Evolutionary conservation across 2,113 vertebrate species (phyloP), one percentile per base, ranked within the genome.

Genomic region (Peromyscus leucopus): DNA sequence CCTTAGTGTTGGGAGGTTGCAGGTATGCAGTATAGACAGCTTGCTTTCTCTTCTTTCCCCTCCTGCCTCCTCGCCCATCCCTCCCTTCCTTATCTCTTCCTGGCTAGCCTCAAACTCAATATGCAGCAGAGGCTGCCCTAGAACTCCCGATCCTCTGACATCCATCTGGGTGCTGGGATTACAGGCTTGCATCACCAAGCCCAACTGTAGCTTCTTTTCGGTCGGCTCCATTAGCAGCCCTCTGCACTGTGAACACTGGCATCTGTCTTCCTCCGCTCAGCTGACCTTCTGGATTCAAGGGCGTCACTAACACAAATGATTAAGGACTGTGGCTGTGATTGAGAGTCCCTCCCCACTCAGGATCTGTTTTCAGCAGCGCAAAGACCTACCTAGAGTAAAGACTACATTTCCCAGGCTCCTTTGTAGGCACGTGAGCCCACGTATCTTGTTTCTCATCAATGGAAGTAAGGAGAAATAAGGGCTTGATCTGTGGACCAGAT

Each of bases 361-460:
- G 51, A 83, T 83, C 26, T 22, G 19, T 72, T 89, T 91, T 87
- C 39, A 63, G 78, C 67, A 42, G 55, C 76, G 36, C 42, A 83
- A 90, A 72, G 16, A 48, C 26, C 9, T 67, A 67, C 17, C 24
- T 26, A 65, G 59, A 65, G 61, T 46, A 48, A 86, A 86, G 84
- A 67, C 39, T 86, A 51, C 84, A 48, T 12, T 33, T 67, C 84
- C 63, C 63, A 86, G 63, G 63, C 31, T 75, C 84, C 80, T 71
- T 48, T 63, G 76, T 15, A 39, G 80, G 31, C 87, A 75, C 0
- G 0, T 0, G 4, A 55, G 16, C 12, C 11, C 88, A 71, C 1
- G 48, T 79, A 78, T 93, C 93, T 91, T 39, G 19, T 16, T 93
- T 94, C 89, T 94, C 65, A 85, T 48, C n/a, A 71, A 33, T 85